Evolutionary conservation across 1,140 invertebrate genomes (phyloP).

Genomic region (Metopolophium dirhodum): DNA sequence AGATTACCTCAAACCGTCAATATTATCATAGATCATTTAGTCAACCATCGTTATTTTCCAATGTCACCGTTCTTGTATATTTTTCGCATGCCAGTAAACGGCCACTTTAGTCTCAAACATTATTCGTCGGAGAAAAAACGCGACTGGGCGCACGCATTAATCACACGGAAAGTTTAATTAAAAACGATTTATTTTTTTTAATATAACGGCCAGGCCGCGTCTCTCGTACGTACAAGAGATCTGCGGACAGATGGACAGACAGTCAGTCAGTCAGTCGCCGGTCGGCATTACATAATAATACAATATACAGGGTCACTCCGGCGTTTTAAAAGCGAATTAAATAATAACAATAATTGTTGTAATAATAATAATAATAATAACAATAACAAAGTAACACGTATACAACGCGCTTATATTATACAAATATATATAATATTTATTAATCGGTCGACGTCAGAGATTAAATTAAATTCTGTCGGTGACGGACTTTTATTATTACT

Average conservation of each 20-base stretch:
- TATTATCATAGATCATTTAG: neutral
- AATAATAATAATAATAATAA: no score
- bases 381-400: neutral
- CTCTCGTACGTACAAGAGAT: neutral
- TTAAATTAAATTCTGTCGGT: constrained; percentile 18
- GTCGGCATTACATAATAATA: neutral
- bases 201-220: neutral
- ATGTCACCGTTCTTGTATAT: neutral
- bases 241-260: neutral
- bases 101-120: neutral
- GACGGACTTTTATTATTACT: neutral
- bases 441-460: neutral
- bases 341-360: constrained; percentile 14
- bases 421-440: neutral
- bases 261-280: neutral
- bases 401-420: neutral
- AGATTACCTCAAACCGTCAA: neutral
- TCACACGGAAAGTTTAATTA: constrained; percentile 36
- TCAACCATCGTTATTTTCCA: neutral
- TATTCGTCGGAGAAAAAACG: neutral
- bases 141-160: neutral
- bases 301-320: neutral
- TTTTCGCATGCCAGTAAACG: neutral
- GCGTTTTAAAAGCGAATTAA: neutral
- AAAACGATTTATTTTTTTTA: constrained; percentile 40